Evolutionary conservation across 2,113 vertebrate species (phyloP).

Genomic region (Fregata magnificens): DNA sequence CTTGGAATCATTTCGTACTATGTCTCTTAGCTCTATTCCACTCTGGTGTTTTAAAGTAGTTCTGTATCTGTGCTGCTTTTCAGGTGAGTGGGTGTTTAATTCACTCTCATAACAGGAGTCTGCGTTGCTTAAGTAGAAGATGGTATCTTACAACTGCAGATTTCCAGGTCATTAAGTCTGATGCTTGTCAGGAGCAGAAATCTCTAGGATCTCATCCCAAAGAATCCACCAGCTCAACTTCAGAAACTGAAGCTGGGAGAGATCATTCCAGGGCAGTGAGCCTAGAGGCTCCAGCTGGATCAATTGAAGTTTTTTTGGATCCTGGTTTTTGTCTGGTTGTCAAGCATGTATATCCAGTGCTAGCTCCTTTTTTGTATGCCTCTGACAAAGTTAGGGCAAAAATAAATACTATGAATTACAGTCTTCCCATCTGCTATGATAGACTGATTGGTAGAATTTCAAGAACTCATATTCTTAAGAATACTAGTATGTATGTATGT

Average conservation of each 20-base stretch:
- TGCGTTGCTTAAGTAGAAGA: not conserved
- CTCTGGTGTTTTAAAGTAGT: not conserved
- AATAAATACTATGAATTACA: constrained; percentile 29
- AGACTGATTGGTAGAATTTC: constrained; percentile 38
- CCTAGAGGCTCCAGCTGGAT: constrained; percentile 1
- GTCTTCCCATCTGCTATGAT: constrained; percentile 44
- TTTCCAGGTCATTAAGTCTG: constrained; percentile 1
- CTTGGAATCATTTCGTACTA: not conserved
- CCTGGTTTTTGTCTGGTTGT: constrained; percentile 17
- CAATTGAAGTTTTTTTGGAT: constrained; percentile 31
- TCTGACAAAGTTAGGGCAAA: constrained; percentile 39
- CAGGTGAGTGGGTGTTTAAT: constrained; percentile 30
- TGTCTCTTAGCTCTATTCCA: not conserved
- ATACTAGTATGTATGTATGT: not conserved
- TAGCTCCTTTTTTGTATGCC: not conserved
- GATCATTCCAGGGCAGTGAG: not conserved
- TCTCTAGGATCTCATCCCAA: not conserved
- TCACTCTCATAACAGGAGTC: not conserved
- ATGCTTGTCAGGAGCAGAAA: not conserved
- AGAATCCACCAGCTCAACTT: constrained; percentile 4
- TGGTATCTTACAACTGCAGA: not conserved
- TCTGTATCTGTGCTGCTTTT: not conserved
- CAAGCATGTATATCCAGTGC: not conserved
- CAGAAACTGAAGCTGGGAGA: not conserved
- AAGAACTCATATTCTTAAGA: not conserved